Percentiles rank a stretch among this genome's conserved stretches.
phyloP scores from a whole-genome alignment of 2,888 invertebrate species.

The Drosophila recens region DNA sequence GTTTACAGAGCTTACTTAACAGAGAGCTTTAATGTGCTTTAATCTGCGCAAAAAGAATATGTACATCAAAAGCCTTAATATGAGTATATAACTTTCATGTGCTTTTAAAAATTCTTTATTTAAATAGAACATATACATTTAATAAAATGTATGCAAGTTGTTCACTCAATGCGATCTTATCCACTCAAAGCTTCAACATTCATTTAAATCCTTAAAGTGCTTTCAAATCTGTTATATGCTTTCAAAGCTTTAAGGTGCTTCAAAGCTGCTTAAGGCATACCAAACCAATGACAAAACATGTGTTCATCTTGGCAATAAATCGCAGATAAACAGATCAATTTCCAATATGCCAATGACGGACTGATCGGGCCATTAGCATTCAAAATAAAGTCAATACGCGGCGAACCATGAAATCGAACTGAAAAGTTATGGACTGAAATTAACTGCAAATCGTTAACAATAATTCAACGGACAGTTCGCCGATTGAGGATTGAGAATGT shows the following conservation, averaged over 20 bases:
- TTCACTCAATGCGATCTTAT: too few relatives aligned
- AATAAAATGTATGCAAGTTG: too few relatives aligned
- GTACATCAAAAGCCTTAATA: too few relatives aligned
- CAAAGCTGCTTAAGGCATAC: neutral
- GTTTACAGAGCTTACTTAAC: too few relatives aligned
- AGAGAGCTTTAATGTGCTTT: too few relatives aligned
- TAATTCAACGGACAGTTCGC: slow-evolving; percentile 71
- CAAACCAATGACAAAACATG: slow-evolving; percentile 13
- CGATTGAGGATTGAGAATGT: slow-evolving; percentile 3
- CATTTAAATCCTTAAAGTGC: too few relatives aligned
- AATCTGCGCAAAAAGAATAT: too few relatives aligned
- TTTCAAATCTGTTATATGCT: too few relatives aligned
- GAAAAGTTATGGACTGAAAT: slow-evolving; percentile 77
- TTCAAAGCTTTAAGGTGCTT: neutral
- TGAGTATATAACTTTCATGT: too few relatives aligned
- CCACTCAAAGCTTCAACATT: too few relatives aligned
- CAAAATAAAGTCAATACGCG: slow-evolving; percentile 74
- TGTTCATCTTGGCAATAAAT: neutral
- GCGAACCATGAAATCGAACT: slow-evolving; percentile 60
- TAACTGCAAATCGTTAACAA: slow-evolving; percentile 84
- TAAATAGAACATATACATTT: too few relatives aligned
- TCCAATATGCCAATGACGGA: slow-evolving; percentile 48
- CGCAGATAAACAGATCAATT: slow-evolving; percentile 28
- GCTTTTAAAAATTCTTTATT: too few relatives aligned
- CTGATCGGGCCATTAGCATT: slow-evolving; percentile 74